phyloP scores from a whole-genome alignment of 2,888 invertebrate species.

The Agrotis clavis region DNA sequence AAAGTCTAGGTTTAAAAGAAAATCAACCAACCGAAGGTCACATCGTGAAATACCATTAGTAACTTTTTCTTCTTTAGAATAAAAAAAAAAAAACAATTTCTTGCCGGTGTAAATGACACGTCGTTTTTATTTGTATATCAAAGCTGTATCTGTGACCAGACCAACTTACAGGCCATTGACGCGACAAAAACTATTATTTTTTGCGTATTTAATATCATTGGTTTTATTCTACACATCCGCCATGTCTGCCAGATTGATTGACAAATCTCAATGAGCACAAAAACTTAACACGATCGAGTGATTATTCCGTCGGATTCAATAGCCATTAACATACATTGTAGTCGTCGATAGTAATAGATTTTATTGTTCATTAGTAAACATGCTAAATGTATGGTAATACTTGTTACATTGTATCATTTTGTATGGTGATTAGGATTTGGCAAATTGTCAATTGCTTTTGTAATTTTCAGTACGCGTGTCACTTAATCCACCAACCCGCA shows the following conservation, averaged over 20 bases:
- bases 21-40: constrained; percentile 15
- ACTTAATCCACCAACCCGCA: too few relatives aligned
- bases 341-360: constrained; percentile 18
- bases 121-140: constrained; percentile 20
- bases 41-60: constrained; percentile 34
- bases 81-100: constrained; percentile 30
- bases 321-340: constrained; percentile 38
- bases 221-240: constrained; percentile 31
- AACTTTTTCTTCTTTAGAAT: constrained; percentile 1
- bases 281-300: constrained; percentile 45
- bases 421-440: constrained; percentile 14
- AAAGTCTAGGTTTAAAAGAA: background rate
- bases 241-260: constrained; percentile 56
- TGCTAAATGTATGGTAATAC: constrained; percentile 36
- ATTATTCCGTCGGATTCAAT: constrained; percentile 36
- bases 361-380: constrained; percentile 20
- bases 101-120: constrained; percentile 31
- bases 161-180: constrained; percentile 46
- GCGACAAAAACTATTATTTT: constrained; percentile 46
- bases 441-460: constrained; percentile 14
- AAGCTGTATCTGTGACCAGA: constrained; percentile 17
- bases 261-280: constrained; percentile 54
- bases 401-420: background rate
- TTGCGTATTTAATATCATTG: constrained; percentile 47
- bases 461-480: constrained; percentile 7